phyloP scores from a whole-genome alignment of 2,888 invertebrate species.

The Ferrisia virgata region DNA sequence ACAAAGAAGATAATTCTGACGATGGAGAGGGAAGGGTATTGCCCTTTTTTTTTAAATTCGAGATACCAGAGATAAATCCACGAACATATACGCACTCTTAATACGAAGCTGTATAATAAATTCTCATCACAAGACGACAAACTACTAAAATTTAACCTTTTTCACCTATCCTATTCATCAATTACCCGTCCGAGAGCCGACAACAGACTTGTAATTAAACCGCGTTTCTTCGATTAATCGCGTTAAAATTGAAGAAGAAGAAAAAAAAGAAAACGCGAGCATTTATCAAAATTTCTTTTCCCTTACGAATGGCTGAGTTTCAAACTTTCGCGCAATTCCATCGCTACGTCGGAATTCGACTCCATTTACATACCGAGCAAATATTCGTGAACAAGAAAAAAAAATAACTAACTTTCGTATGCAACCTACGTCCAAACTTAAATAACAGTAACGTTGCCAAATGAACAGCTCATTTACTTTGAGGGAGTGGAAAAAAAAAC shows the following conservation, averaged over 20 bases:
- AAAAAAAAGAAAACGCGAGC: background rate
- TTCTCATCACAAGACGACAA: background rate
- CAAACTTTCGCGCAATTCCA: background rate
- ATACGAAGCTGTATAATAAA: too few species aligned
- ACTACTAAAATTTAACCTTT: background rate
- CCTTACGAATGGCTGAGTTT: background rate
- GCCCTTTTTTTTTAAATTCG: too few species aligned
- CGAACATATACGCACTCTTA: too few species aligned
- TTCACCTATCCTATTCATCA: background rate
- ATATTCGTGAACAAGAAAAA: background rate
- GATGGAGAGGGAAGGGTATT: background rate
- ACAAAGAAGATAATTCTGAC: background rate
- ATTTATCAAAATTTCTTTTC: background rate
- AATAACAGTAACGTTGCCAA: constrained; percentile 28
- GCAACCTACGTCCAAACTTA: constrained; percentile 1
- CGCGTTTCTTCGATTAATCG: background rate
- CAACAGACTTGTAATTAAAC: background rate
- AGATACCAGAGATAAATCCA: too few species aligned
- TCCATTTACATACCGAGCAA: background rate
- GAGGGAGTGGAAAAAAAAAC: background rate
- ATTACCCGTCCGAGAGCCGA: background rate
- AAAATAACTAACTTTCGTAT: background rate
- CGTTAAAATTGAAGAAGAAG: background rate
- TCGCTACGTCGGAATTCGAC: background rate
- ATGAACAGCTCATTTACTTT: constrained; percentile 23